Percentiles rank a stretch among this genome's conserved stretches.
Evolutionary conservation across 2,888 invertebrate genomes (phyloP).

Genomic region (Orchesella flavescens): DNA sequence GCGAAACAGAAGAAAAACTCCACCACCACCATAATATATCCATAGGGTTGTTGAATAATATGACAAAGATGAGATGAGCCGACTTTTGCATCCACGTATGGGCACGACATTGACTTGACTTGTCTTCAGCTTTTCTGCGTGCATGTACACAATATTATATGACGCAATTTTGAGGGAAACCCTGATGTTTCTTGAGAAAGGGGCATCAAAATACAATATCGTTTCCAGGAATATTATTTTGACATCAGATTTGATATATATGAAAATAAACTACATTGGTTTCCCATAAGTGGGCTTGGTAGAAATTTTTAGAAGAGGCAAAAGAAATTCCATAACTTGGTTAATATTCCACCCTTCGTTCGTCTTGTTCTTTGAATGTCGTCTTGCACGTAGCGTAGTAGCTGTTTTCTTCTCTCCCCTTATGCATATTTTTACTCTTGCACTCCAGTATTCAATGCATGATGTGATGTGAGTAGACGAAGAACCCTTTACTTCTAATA

Average conservation of each 20-base stretch:
- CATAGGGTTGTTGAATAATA: slow-evolving; percentile 36
- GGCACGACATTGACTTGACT: not conserved
- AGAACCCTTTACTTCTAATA: slow-evolving; percentile 18
- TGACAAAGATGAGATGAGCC: slow-evolving; percentile 18
- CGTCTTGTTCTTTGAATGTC: not conserved
- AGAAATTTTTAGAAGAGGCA: slow-evolving; percentile 18
- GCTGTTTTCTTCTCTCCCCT: not conserved
- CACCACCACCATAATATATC: slow-evolving; percentile 12
- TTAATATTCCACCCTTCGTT: slow-evolving; percentile 49
- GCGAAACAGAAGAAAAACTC: slow-evolving; percentile 8
- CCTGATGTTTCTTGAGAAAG: slow-evolving; percentile 42
- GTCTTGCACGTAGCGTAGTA: not conserved
- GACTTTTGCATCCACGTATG: not conserved
- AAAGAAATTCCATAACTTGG: slow-evolving; percentile 54
- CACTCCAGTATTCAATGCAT: slow-evolving; percentile 30
- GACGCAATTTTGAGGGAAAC: slow-evolving; percentile 49
- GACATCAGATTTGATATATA: slow-evolving; percentile 57
- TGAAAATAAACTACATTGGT: slow-evolving; percentile 49
- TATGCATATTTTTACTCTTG: slow-evolving; percentile 38
- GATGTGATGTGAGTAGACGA: not conserved
- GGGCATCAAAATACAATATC: slow-evolving; percentile 54
- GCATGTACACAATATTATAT: slow-evolving; percentile 42
- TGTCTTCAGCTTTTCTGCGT: not conserved
- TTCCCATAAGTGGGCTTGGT: slow-evolving; percentile 36
- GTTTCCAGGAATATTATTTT: slow-evolving; percentile 52